Conservation (phyloP, 2,888 invertebrate species). For the Schizotus pectinicornis region DNA sequence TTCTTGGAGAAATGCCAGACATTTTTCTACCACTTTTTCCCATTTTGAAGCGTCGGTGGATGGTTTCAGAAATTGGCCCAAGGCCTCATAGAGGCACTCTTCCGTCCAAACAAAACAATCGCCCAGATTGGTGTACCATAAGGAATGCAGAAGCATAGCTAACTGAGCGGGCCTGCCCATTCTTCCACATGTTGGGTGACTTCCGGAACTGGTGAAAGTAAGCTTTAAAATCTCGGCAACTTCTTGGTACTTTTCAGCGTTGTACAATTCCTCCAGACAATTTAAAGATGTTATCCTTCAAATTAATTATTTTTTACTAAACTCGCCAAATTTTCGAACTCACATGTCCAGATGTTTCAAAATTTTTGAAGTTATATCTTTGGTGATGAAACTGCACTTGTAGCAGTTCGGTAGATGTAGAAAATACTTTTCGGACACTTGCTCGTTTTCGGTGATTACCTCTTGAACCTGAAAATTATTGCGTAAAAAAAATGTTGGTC, state of each 20-base stretch:
- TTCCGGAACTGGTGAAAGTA: slow-evolving; percentile 62
- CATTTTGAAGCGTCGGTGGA: slow-evolving; percentile 55
- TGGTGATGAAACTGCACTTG: slow-evolving; percentile 60
- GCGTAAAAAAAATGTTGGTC: background rate
- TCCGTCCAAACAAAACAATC: slow-evolving; percentile 81
- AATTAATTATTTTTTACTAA: slow-evolving; percentile 1
- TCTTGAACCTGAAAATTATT: slow-evolving; percentile 41
- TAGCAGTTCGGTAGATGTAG: slow-evolving; percentile 63
- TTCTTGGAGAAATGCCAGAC: slow-evolving; percentile 59
- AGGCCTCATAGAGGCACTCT: slow-evolving; percentile 75
- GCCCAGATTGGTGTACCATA: slow-evolving; percentile 57
- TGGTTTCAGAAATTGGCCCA: slow-evolving; percentile 62
- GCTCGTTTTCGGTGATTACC: slow-evolving; percentile 36
- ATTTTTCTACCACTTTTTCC: slow-evolving; percentile 55
- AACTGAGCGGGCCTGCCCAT: slow-evolving; percentile 63
- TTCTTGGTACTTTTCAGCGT: slow-evolving; percentile 68
- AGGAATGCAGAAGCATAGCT: slow-evolving; percentile 57
- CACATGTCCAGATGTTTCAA: slow-evolving; percentile 63
- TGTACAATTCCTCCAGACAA: slow-evolving; percentile 71
- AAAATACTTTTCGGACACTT: slow-evolving; percentile 47
- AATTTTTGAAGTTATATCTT: slow-evolving; percentile 59
- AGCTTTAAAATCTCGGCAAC: slow-evolving; percentile 71
- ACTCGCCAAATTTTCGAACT: too few relatives aligned
- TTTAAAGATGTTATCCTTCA: slow-evolving; percentile 63
- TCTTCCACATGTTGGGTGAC: slow-evolving; percentile 61